A percentile compares a stretch with the other conserved stretches of the same genome.
phyloP scores from a whole-genome alignment of 2,113 vertebrate species.

The Plecturocebus donacophilus region DNA sequence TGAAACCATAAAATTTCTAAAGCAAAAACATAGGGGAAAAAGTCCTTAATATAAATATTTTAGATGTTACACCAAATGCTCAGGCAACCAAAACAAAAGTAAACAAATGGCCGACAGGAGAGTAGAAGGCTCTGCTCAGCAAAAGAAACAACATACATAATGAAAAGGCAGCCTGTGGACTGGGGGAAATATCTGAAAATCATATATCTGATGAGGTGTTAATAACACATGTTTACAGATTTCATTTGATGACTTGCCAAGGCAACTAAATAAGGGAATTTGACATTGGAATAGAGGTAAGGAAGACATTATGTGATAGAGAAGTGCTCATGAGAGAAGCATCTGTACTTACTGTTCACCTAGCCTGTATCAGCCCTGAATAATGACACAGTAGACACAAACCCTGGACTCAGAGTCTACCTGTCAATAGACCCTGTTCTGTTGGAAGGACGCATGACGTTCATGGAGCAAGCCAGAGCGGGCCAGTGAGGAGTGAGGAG shows the following conservation, averaged over 20 bases:
- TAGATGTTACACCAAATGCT: neutral
- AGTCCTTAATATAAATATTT: neutral
- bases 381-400: neutral
- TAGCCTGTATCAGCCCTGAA: rapidly evolving
- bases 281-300: neutral
- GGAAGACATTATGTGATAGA: rapidly evolving
- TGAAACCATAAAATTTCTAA: neutral
- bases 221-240: neutral
- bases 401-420: neutral
- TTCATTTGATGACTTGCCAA: neutral
- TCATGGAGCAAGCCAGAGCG: rapidly evolving
- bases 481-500: neutral
- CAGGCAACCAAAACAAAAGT: neutral
- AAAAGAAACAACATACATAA: neutral
- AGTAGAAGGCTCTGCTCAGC: neutral
- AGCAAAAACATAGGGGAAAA: neutral
- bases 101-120: too few relatives aligned
- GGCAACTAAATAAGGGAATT: neutral
- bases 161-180: neutral
- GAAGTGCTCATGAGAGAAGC: neutral
- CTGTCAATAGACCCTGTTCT: rapidly evolving
- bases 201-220: too few relatives aligned
- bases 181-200: neutral
- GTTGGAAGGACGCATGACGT: rapidly evolving
- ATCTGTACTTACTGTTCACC: rapidly evolving